Conservation (phyloP, 2,888 invertebrate species). For the Heliconius charithonia region DNA sequence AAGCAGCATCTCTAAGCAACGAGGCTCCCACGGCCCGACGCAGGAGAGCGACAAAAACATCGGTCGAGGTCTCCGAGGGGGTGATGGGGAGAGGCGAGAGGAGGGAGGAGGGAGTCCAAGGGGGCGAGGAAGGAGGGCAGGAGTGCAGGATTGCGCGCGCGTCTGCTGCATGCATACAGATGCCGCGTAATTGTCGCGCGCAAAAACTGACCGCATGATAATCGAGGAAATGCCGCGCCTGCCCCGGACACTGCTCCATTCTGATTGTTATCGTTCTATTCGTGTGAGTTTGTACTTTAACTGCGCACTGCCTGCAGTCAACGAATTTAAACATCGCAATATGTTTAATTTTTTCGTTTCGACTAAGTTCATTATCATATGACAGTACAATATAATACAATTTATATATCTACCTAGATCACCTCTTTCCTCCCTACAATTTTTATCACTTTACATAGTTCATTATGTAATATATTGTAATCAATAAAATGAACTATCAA, state of each 20-base stretch:
- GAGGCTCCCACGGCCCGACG: constrained; percentile 62
- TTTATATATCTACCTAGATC: too few relatives aligned
- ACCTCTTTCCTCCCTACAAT: too few relatives aligned
- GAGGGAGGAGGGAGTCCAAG: constrained; percentile 49
- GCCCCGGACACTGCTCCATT: constrained; percentile 46
- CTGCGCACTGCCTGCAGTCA: neutral
- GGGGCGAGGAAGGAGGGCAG: constrained; percentile 51
- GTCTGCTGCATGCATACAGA: constrained; percentile 75
- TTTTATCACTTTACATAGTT: too few relatives aligned
- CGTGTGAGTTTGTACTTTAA: neutral
- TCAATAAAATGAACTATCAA: too few relatives aligned
- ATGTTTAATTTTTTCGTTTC: neutral
- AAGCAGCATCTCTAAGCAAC: constrained; percentile 49
- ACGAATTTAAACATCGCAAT: constrained; percentile 1
- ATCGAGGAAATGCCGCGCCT: constrained; percentile 71
- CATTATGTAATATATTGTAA: too few relatives aligned
- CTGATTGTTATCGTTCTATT: constrained; percentile 47
- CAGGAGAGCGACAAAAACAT: constrained; percentile 51
- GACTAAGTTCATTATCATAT: neutral
- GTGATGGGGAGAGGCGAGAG: constrained; percentile 49
- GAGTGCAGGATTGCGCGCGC: constrained; percentile 52
- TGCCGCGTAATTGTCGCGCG: constrained; percentile 71
- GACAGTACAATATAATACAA: too few relatives aligned
- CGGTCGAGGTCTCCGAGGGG: constrained; percentile 55
- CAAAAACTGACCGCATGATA: constrained; percentile 76